These are phyloP conservation scores for Zeus faber DNA, from an alignment of 2,113 vertebrate species.

Conservation along the genomic window DNA sequence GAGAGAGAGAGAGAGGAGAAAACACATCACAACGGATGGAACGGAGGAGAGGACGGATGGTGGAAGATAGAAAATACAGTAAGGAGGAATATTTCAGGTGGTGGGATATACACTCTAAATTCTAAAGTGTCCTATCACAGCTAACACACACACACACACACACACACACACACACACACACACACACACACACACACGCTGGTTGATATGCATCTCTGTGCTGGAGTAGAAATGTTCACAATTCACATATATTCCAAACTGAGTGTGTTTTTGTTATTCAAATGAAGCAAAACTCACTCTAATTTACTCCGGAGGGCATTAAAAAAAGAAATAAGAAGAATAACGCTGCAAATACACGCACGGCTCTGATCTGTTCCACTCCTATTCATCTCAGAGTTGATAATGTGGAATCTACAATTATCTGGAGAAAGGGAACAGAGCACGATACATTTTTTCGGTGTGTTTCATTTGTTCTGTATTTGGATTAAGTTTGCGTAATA, in stretches of 20 bases:
- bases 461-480: too few species aligned
- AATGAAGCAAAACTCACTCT: slow-evolving; percentile 10
- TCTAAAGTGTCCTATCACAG: too few species aligned
- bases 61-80: too few species aligned
- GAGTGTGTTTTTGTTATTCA: slow-evolving; percentile 1
- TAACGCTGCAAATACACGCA: slow-evolving; percentile 12
- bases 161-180: slow-evolving; percentile 6
- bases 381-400: too few species aligned
- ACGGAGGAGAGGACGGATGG: too few species aligned
- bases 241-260: not conserved
- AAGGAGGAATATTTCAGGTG: too few species aligned
- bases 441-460: too few species aligned
- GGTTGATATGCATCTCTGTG: slow-evolving; percentile 12
- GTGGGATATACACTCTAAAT: too few species aligned
- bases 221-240: slow-evolving; percentile 19
- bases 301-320: slow-evolving; percentile 13
- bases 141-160: slow-evolving; percentile 3
- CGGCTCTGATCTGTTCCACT: too few species aligned
- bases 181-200: slow-evolving; percentile 9
- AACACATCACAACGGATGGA: not conserved
- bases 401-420: too few species aligned
- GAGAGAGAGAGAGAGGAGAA: slow-evolving; percentile 33
- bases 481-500: too few species aligned
- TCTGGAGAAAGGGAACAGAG: too few species aligned
- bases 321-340: not conserved